These are phyloP conservation scores for Arctia plantaginis DNA, from an alignment of 2,888 invertebrate species.

Conservation along the genomic window DNA sequence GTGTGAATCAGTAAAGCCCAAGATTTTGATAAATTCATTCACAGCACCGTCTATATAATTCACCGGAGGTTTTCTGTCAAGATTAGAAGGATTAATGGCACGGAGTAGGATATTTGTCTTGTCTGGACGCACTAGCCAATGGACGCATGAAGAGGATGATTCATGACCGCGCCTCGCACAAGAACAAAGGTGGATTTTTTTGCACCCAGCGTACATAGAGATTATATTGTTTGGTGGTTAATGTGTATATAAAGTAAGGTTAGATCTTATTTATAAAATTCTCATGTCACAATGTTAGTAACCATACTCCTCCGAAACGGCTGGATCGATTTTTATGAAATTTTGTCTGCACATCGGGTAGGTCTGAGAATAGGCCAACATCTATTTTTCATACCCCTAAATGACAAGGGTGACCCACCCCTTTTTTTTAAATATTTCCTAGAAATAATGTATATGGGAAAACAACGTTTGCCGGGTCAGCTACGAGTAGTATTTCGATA, in stretches of 20 bases:
- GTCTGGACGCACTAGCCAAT: constrained; percentile 62
- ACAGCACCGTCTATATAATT: constrained; percentile 47
- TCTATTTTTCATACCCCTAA: no score
- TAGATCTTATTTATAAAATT: no score
- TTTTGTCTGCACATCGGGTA: no score
- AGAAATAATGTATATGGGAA: no score
- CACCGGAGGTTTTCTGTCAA: constrained; percentile 74
- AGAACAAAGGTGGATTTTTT: constrained; percentile 42
- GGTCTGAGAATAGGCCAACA: no score
- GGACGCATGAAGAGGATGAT: constrained; percentile 49
- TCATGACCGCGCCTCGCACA: constrained; percentile 44
- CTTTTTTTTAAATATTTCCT: no score
- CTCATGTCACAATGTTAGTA: no score
- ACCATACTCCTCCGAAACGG: no score
- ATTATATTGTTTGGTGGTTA: constrained; percentile 29
- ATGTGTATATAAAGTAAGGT: constrained; percentile 9
- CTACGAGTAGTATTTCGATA: not conserved
- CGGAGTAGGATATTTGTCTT: constrained; percentile 74
- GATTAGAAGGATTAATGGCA: constrained; percentile 80
- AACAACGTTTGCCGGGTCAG: no score
- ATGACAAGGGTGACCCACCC: no score
- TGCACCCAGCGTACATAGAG: constrained; percentile 35
- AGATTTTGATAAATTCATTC: constrained; percentile 58
- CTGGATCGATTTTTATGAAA: no score
- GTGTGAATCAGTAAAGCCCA: constrained; percentile 37